These are phyloP conservation scores for Peromyscus polionotus DNA, from an alignment of 2,113 vertebrate genomes.

Conservation along the genomic window DNA sequence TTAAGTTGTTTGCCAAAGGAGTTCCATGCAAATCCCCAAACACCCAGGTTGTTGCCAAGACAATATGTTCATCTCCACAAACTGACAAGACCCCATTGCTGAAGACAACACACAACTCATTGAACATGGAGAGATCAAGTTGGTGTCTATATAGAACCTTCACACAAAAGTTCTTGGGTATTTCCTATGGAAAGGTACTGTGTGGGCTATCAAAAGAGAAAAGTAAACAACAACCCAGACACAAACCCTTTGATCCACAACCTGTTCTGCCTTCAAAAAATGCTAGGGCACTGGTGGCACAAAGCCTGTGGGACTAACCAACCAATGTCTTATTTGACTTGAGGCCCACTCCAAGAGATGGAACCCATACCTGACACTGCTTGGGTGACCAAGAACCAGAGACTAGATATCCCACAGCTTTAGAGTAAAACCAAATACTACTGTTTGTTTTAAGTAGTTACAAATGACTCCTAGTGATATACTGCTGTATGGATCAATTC, in stretches of 20 bases:
- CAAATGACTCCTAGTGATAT: background rate
- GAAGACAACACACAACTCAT: background rate
- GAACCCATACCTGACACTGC: background rate
- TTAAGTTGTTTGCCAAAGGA: background rate
- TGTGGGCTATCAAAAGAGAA: background rate
- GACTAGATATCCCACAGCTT: background rate
- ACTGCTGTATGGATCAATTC: background rate
- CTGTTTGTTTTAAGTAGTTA: background rate
- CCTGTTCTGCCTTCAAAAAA: background rate
- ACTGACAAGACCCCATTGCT: background rate
- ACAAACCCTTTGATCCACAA: background rate
- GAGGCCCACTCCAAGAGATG: background rate
- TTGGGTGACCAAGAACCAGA: background rate
- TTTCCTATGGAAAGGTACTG: background rate
- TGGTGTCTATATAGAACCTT: background rate
- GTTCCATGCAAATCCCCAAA: background rate
- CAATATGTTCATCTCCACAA: background rate
- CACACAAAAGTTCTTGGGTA: background rate
- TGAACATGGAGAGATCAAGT: background rate
- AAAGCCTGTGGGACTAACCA: background rate
- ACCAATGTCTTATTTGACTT: background rate
- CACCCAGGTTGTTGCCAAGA: background rate
- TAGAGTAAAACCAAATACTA: background rate
- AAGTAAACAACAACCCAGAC: background rate
- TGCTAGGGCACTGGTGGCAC: background rate